Evolutionary conservation across 2,888 invertebrate species (phyloP), one percentile per base, ranked within the genome.

Genomic region (Nesidiocoris tenuis): DNA sequence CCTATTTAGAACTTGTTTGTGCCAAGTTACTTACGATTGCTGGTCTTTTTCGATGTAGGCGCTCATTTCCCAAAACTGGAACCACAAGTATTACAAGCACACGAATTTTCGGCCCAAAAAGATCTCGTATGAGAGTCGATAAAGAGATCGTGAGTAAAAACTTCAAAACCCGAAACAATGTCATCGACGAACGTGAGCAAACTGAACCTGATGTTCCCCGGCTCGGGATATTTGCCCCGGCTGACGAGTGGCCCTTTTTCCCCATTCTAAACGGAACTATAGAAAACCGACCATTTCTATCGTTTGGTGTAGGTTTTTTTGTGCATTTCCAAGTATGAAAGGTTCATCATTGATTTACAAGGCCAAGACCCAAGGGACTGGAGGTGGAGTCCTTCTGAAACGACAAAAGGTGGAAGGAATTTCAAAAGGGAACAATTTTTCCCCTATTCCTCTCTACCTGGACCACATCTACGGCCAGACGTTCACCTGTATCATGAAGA

Each of bases 401-500:
- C n/a, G 9, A 39, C 2, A 17, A 54, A 54, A 1, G 17, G 66
- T n/a, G n/a, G 12, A 39, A 7, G 39, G 39, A 39, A 7, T 39
- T 39, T 39, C 39, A 39, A 39, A 39, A 39, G 39, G 5, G 12
- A 39, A 39, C 39, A 39, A n/a, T n/a, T 65, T 25, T 17, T n/a
- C 18, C 17, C 55, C 25, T 16, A 21, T 54, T 66, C n/a, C n/a
- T 18, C 25, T n/a, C 25, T 24, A 18, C 7, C 39, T 65, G 25
- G n/a, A n/a, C n/a, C n/a, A n/a, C n/a, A 66, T 54, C 39, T 21
- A 66, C 55, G 66, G 21, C 66, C 39, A n/a, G n/a, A n/a, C n/a
- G 54, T 54, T 54, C 21, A 19, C 18, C 18, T 22, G 23, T 25
- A 21, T 70, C 23, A 23, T 24, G n/a, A n/a, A n/a, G n/a, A n/a